phyloP scores from a whole-genome alignment of 2,797 vertebrate genomes.

The Anisognathus igniventris region DNA sequence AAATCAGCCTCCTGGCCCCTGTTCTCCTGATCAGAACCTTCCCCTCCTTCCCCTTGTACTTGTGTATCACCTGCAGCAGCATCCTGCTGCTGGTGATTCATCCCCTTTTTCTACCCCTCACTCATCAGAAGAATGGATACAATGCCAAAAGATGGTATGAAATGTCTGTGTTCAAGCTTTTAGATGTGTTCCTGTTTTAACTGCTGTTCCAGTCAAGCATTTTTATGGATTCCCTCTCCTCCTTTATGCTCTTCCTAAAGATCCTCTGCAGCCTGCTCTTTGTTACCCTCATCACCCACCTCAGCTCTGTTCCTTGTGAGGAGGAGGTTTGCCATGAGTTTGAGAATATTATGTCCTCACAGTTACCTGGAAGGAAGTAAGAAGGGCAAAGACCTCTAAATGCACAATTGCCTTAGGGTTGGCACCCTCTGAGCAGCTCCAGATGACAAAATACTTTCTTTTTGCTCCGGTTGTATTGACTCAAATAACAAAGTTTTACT shows the following conservation, averaged over 20 bases:
- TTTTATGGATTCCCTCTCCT: background rate
- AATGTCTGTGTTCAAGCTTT: background rate
- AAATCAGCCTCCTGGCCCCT: background rate
- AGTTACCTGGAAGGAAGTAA: background rate
- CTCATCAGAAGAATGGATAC: background rate
- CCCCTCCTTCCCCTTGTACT: background rate
- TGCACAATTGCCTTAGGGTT: fast-evolving
- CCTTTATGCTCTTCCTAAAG: background rate
- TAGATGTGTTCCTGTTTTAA: background rate
- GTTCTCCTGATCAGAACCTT: background rate
- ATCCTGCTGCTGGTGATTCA: background rate
- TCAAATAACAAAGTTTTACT: background rate
- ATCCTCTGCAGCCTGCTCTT: background rate
- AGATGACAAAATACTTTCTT: background rate
- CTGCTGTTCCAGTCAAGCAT: background rate
- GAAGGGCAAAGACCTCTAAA: background rate
- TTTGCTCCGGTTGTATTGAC: fast-evolving
- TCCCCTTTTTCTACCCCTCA: background rate
- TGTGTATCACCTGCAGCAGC: background rate
- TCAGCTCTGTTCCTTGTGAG: background rate
- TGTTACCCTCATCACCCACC: background rate
- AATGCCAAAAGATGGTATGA: background rate
- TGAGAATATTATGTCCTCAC: background rate
- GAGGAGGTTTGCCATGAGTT: background rate
- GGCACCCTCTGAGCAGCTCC: background rate